Base-by-base conservation (phyloP, 2,113 vertebrate genomes). In the Sebastes schlegelii region DNA sequence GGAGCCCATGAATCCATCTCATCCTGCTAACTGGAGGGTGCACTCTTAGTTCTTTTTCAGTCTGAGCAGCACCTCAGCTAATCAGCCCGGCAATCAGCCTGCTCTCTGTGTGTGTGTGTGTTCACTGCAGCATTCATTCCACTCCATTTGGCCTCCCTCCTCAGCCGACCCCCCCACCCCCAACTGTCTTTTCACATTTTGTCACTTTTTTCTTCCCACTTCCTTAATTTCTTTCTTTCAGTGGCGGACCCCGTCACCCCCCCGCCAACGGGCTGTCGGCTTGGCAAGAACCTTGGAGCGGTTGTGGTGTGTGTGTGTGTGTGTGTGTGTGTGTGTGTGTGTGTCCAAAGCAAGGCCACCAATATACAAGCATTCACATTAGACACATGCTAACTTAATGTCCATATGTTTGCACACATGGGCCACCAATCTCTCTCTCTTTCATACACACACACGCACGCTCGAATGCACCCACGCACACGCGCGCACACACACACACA, bases 121-220 rank as follows among this genome's bases (percentile, higher is more conserved):
- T 74, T 51, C 34, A 46, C 45, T 65, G 49, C 88, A 71, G 57
- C 77, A 75, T 83, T 85, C 72, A 81, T 84, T 76, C 69, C 55
- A 65, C 65, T 84, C 77, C 70, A 75, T 84, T 63, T 79, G 45
- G 43, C 64, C 55, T 67, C 23, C 43, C 23, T 13, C 3, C 43
- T 76, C 77, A 7, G 13, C 60, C 46, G 16, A 21, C 46, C 46
- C 60, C 54, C 48, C 42, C 60, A 48, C 48, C 42, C 13, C 52
- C 48, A 13, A 51, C 68, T 48, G 58, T 85, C 85, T 69, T 88
- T 87, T 85, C 77, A 80, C 55, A 87, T 84, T 72, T 62, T 91
- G 73, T 76, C 76, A 65, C 77, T 73, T 6, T 80, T 76, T 68
- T 72, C 62, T 23, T 77, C 64, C 61, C 55, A 85, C 82, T 82